Base-by-base conservation (phyloP, 1,140 invertebrate genomes). In the Piezodorus guildinii region DNA sequence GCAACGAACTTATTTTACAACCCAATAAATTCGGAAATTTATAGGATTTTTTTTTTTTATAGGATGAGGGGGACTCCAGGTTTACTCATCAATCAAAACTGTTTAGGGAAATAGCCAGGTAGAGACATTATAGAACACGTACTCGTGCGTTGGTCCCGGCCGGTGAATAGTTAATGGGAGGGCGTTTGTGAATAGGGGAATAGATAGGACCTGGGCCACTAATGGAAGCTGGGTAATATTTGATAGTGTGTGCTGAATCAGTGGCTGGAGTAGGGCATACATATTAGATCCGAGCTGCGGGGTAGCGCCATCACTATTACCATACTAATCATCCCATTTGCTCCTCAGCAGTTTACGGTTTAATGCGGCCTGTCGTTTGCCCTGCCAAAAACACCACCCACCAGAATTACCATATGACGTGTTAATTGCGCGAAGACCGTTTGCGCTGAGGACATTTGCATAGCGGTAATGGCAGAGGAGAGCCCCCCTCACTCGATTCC, bases 261-360 rank as follows among this genome's bases (percentile, higher is more conserved):
- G 52, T 56, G 52, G 17, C 52, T 56, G 23, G 52, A 56, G 52
- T 25, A 15, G 52, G 39, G 23, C 62, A 63, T 63, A 58, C 52
- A 63, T 63, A 63, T 54, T 63, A 56, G 51, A 63, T 43, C 34
- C 43, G 46, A 43, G 19, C 44, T 14, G 25, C 10, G 25, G 12
- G 30, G n/a, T 51, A 15, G 23, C 46, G 12, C 43, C 17, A n/a
- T 52, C 51, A 58, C 63, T 60, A 64, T 64, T 64, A 64, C 56
- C 56, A 64, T 64, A 45, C 63, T 64, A 64, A 64, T 64, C 63
- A 64, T 64, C 56, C 63, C 63, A 64, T 64, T 64, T 64, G 63
- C 44, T 63, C 27, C 62, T 46, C 54, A 21, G 21, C 49, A 16
- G 16, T 44, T 44, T 19, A 58, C 52, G 39, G 44, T 27, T 56